Conservation (phyloP, 1,140 invertebrate genomes). For the Lepidotrigona ventralis region DNA sequence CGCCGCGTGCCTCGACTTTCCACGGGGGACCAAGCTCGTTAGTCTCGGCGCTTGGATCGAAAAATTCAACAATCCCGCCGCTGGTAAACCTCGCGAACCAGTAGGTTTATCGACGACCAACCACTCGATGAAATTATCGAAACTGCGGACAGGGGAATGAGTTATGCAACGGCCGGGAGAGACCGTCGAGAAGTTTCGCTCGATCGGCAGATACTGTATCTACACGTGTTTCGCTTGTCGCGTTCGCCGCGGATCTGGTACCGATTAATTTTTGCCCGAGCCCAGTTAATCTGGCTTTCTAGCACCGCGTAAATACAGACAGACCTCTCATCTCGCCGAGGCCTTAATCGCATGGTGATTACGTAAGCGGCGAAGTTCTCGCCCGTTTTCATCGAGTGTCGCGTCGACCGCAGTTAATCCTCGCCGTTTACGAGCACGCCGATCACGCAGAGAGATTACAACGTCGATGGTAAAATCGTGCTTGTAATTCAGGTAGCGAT, state of each 20-base stretch:
- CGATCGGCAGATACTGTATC: slow-evolving; percentile 42
- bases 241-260: slow-evolving; percentile 8
- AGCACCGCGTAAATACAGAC: not conserved
- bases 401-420: not conserved
- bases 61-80: slow-evolving; percentile 11
- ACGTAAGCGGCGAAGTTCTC: not conserved
- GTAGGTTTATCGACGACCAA: slow-evolving; percentile 15
- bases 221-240: slow-evolving; percentile 37
- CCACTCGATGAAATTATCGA: slow-evolving; percentile 26
- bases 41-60: not conserved
- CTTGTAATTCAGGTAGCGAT: slow-evolving; percentile 49
- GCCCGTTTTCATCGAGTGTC: not conserved
- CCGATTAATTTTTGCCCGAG: slow-evolving; percentile 38
- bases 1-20: not conserved
- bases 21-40: slow-evolving; percentile 28
- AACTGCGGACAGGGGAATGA: not conserved
- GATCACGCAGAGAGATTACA: slow-evolving; percentile 43
- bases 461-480: slow-evolving; percentile 42
- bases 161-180: not conserved
- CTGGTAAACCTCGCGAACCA: slow-evolving; percentile 15
- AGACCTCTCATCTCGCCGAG: not conserved
- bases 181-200: slow-evolving; percentile 1
- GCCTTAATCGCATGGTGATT: slow-evolving; percentile 20
- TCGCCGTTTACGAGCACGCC: slow-evolving; percentile 27
- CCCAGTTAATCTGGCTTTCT: slow-evolving; percentile 32